A percentile compares a stretch with the other conserved stretches of the same genome.
Conservation (phyloP, 2,888 invertebrate genomes). For the Elysia crispata region DNA sequence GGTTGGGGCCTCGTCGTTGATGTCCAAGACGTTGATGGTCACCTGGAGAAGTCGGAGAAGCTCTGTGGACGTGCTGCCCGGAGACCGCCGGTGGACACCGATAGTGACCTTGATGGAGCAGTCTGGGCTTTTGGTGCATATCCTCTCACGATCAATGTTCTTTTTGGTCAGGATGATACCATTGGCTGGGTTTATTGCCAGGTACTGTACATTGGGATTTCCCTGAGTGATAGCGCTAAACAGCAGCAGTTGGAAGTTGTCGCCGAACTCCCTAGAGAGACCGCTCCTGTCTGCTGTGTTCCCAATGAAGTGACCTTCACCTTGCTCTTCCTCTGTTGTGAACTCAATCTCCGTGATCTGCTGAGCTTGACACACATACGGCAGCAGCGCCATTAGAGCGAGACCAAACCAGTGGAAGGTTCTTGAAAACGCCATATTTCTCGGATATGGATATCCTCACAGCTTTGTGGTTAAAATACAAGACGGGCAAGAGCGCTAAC, state of each 20-base stretch:
- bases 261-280: slow-evolving; percentile 57
- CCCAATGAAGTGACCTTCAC: slow-evolving; percentile 54
- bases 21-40: slow-evolving; percentile 57
- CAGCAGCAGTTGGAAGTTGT: slow-evolving; percentile 62
- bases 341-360: slow-evolving; percentile 44
- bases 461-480: too few species aligned
- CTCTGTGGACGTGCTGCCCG: slow-evolving; percentile 51
- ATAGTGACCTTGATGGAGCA: slow-evolving; percentile 62
- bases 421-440: too few species aligned
- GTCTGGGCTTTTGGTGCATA: slow-evolving; percentile 51
- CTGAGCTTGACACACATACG: not conserved
- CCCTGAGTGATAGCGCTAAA: slow-evolving; percentile 65
- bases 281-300: slow-evolving; percentile 65
- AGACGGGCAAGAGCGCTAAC: too few species aligned
- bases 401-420: too few species aligned
- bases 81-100: slow-evolving; percentile 53
- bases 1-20: slow-evolving; percentile 65
- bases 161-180: slow-evolving; percentile 62
- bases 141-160: slow-evolving; percentile 63
- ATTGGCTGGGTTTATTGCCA: slow-evolving; percentile 58
- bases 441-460: too few species aligned
- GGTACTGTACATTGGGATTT: slow-evolving; percentile 59
- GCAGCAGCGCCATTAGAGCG: too few species aligned
- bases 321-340: slow-evolving; percentile 51
- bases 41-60: slow-evolving; percentile 55